Evolutionary conservation across 2,888 invertebrate species (phyloP).

Genomic region (Horisme vitalbata): DNA sequence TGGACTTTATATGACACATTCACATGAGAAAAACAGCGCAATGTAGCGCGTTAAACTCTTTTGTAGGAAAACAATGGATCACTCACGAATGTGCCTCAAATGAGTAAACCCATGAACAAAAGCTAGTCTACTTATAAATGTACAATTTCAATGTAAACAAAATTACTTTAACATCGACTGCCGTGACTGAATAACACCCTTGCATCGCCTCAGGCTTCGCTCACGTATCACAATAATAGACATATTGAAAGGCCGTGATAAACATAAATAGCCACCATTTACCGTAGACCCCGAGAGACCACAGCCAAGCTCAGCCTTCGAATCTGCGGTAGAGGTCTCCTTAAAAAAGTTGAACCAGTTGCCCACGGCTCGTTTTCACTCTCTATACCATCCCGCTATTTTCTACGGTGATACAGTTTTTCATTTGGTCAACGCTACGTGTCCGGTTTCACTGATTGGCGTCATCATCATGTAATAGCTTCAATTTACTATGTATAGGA

Average conservation of each 20-base stretch:
- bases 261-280: constrained; percentile 44
- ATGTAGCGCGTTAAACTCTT: constrained; percentile 18
- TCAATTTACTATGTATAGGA: background rate
- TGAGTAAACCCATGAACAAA: background rate
- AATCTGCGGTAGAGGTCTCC: constrained; percentile 40
- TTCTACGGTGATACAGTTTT: constrained; percentile 75
- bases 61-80: background rate
- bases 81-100: background rate
- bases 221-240: constrained; percentile 57
- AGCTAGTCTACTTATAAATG: constrained; percentile 25
- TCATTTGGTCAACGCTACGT: constrained; percentile 54
- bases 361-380: constrained; percentile 67
- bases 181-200: constrained; percentile 52
- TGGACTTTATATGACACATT: no score
- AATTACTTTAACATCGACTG: constrained; percentile 47
- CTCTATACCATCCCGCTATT: constrained; percentile 71
- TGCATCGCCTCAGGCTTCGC: constrained; percentile 49
- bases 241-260: constrained; percentile 58
- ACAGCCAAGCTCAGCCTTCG: constrained; percentile 1
- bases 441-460: constrained; percentile 65
- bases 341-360: constrained; percentile 47
- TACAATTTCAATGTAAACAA: constrained; percentile 55
- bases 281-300: constrained; percentile 29
- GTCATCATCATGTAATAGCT: constrained; percentile 25
- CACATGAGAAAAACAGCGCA: background rate